Evolutionary conservation across 2,797 vertebrate species (phyloP).

Genomic region (Malacoctenus gilli): DNA sequence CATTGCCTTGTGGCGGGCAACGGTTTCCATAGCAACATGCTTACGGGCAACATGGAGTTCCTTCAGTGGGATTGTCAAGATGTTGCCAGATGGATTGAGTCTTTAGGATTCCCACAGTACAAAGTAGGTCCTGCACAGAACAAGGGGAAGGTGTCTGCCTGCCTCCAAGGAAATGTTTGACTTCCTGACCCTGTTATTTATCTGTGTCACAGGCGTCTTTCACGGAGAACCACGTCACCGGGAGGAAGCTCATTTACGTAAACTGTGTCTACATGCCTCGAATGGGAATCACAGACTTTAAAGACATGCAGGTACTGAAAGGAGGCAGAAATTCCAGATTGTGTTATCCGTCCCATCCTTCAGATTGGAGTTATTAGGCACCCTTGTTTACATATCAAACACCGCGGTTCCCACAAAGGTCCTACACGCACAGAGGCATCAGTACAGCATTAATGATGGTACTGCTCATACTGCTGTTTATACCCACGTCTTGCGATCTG

Average conservation of each 20-base stretch:
- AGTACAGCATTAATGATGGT: slow-evolving; percentile 5
- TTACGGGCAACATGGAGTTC: slow-evolving; percentile 70
- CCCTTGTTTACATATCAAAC: slow-evolving; percentile 35
- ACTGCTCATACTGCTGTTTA: background rate
- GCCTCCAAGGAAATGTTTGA: background rate
- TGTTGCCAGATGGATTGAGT: slow-evolving; percentile 85
- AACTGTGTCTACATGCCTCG: slow-evolving; percentile 84
- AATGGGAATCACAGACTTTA: slow-evolving; percentile 89
- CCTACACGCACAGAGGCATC: slow-evolving; percentile 14
- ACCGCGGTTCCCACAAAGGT: background rate
- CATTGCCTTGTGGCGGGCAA: slow-evolving; percentile 20
- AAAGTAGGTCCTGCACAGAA: slow-evolving; percentile 71
- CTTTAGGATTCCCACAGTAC: slow-evolving; percentile 88
- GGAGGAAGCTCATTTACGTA: slow-evolving; percentile 87
- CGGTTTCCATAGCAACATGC: slow-evolving; percentile 78
- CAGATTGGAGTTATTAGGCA: slow-evolving; percentile 12
- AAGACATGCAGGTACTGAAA: slow-evolving; percentile 87
- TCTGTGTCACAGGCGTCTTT: slow-evolving; percentile 85
- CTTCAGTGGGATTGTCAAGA: slow-evolving; percentile 82
- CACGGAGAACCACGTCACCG: slow-evolving; percentile 85
- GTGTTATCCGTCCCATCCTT: background rate
- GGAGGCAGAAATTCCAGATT: background rate
- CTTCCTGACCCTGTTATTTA: slow-evolving; percentile 7
- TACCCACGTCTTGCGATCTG: no score
- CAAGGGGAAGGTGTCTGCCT: background rate